These are phyloP conservation scores for Drosophila ananassae DNA, from an alignment of 1,140 invertebrate genomes.

Conservation along the genomic window DNA sequence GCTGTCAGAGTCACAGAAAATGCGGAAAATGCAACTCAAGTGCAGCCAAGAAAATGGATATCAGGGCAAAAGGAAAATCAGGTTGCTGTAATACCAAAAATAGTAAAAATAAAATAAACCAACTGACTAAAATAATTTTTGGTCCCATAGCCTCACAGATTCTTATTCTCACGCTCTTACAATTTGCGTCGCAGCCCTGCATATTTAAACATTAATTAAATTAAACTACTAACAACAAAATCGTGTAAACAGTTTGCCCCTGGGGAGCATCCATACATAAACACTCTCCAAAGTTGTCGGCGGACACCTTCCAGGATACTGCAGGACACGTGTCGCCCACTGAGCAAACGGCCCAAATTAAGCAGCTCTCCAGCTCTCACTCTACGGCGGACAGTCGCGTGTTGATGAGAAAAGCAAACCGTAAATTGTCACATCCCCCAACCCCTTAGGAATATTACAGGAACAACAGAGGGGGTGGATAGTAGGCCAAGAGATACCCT, in stretches of 20 bases:
- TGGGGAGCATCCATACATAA: constrained; percentile 29
- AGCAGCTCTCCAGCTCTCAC: constrained; percentile 51
- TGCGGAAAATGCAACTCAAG: constrained; percentile 51
- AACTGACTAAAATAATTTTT: background rate
- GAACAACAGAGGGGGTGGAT: constrained; percentile 3
- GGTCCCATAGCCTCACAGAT: background rate
- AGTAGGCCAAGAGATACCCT: constrained; percentile 14
- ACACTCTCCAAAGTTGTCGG: constrained; percentile 22
- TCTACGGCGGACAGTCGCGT: constrained; percentile 48
- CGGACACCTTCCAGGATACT: constrained; percentile 56
- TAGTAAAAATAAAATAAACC: background rate
- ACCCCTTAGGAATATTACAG: background rate
- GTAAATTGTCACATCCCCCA: constrained; percentile 69
- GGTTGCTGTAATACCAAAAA: constrained; percentile 2
- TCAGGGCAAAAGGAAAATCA: constrained; percentile 8
- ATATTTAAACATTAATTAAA: constrained; percentile 76
- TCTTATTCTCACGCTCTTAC: constrained; percentile 47
- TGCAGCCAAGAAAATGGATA: constrained; percentile 18
- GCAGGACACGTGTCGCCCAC: constrained; percentile 60
- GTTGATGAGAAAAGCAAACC: constrained; percentile 75
- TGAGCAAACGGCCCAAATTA: constrained; percentile 59
- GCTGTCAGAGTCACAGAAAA: constrained; percentile 43
- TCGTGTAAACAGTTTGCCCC: constrained; percentile 65
- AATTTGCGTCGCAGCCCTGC: constrained; percentile 29
- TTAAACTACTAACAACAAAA: constrained; percentile 76